A percentile compares a stretch with the other conserved stretches of the same genome.
Conservation (phyloP, 2,113 vertebrate genomes). For the Mionectes macconnelli region DNA sequence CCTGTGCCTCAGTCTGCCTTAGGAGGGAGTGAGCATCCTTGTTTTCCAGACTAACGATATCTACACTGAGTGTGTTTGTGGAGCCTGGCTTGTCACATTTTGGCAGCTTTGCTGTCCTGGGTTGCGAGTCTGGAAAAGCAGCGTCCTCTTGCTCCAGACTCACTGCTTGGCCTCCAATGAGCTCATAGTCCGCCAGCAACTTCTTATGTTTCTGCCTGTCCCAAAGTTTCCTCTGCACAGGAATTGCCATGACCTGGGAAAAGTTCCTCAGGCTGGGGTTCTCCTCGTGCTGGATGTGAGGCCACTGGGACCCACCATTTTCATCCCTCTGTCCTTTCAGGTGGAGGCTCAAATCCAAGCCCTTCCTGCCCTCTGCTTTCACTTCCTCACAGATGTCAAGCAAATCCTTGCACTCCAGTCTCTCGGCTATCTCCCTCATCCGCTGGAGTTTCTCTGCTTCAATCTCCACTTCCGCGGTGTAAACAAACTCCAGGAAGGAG, state of each 20-base stretch:
- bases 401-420: constrained; percentile 69
- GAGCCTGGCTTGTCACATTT: not conserved
- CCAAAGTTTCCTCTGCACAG: constrained; percentile 49
- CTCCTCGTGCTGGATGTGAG: not conserved
- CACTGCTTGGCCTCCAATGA: not conserved
- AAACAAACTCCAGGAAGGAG: constrained; percentile 72
- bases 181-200: not conserved
- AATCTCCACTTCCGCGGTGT: constrained; percentile 66
- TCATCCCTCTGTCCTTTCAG: constrained; percentile 18
- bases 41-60: not conserved
- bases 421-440: constrained; percentile 59
- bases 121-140: not conserved
- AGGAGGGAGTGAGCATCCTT: not conserved
- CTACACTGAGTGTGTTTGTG: accelerated
- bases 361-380: constrained; percentile 16
- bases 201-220: not conserved
- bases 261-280: not conserved
- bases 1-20: not conserved
- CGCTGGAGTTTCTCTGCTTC: constrained; percentile 53
- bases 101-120: not conserved
- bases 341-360: constrained; percentile 28
- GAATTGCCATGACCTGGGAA: not conserved
- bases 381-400: constrained; percentile 65
- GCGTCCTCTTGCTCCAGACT: not conserved
- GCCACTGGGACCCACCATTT: not conserved